Evolutionary conservation across 2,888 invertebrate genomes (phyloP).

Genomic region (Gortyna flavago): DNA sequence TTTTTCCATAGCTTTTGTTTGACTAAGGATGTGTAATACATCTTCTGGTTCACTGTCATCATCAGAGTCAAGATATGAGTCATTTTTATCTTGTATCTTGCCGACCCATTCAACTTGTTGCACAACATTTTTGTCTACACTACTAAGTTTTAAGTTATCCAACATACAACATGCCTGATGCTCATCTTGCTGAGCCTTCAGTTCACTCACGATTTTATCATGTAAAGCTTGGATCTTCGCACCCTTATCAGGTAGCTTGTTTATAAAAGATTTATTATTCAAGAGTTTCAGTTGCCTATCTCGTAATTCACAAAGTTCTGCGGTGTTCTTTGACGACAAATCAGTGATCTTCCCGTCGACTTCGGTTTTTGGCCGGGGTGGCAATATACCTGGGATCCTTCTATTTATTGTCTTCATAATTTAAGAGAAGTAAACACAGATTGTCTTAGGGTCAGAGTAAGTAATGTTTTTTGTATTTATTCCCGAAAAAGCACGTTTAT

Average conservation of each 20-base stretch:
- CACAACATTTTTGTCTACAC: constrained; percentile 83
- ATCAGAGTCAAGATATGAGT: constrained; percentile 87
- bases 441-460: background rate
- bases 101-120: constrained; percentile 91
- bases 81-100: constrained; percentile 76
- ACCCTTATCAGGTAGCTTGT: constrained; percentile 90
- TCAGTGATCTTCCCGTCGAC: constrained; percentile 89
- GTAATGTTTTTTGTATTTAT: too few species aligned
- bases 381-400: constrained; percentile 87
- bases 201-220: constrained; percentile 84
- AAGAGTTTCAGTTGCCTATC: constrained; percentile 90
- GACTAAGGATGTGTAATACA: constrained; percentile 90
- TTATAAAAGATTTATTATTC: constrained; percentile 87
- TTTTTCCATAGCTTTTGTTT: constrained; percentile 87
- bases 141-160: constrained; percentile 85
- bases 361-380: constrained; percentile 85
- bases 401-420: constrained; percentile 81
- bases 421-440: constrained; percentile 11
- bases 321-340: constrained; percentile 83
- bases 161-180: constrained; percentile 88
- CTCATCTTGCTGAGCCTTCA: constrained; percentile 87
- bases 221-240: constrained; percentile 87
- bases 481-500: background rate
- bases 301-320: constrained; percentile 88
- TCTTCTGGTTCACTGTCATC: constrained; percentile 91